phyloP scores from a whole-genome alignment of 2,113 vertebrate genomes.

The Pangasianodon gigas region DNA sequence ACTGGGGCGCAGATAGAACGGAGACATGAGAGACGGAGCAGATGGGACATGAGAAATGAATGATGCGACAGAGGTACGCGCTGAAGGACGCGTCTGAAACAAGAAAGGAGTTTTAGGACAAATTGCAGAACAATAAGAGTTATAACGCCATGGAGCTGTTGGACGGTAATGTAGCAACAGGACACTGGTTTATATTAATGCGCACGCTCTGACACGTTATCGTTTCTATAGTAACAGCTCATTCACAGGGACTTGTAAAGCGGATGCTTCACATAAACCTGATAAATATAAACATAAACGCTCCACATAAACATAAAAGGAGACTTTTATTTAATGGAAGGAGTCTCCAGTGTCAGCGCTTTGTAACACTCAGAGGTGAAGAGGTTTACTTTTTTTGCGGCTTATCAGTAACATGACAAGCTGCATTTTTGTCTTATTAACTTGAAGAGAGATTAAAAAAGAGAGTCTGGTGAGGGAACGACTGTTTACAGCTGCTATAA shows the following conservation, averaged over 20 bases:
- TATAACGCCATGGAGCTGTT: background rate
- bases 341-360: background rate
- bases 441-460: background rate
- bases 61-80: background rate
- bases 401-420: background rate
- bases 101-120: background rate
- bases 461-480: background rate
- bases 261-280: background rate
- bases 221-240: background rate
- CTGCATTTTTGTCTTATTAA: too few relatives aligned
- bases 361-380: background rate
- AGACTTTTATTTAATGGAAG: background rate
- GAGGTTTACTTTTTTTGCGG: background rate
- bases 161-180: background rate
- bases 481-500: background rate
- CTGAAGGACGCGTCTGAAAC: background rate
- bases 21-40: slow-evolving; percentile 3
- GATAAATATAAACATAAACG: too few relatives aligned
- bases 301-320: too few relatives aligned
- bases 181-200: background rate
- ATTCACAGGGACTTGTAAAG: background rate
- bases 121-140: background rate
- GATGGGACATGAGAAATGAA: slow-evolving; percentile 32
- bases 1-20: slow-evolving; percentile 1
- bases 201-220: background rate